Base-by-base conservation (phyloP, 1,140 invertebrate genomes). In the Papilio dardanus region DNA sequence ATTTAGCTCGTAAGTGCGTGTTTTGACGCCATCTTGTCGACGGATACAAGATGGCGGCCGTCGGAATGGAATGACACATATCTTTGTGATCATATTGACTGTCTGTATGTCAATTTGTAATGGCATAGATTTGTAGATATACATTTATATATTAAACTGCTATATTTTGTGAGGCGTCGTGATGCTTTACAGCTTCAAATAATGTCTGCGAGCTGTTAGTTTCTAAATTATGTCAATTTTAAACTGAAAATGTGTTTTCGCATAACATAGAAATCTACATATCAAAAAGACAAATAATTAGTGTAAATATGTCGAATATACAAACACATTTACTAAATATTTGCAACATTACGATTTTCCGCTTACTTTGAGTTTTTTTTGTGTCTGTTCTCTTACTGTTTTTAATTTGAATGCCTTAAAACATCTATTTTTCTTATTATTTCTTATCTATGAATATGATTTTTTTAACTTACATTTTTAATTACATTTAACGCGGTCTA, bases 271-370 rank as follows among this genome's bases (percentile, higher is more conserved):
- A 78, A 79, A 83, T 76, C 78, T 88, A 92, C 90, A 92, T 92
- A 92, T 92, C 90, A 92, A 78, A 74, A 77, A 81, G 90, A 92
- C 88, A 92, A 92, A 91, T 91, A 91, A 90, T 79, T 74, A 77
- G 71, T 67, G n/a, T 73, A 73, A 58, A 73, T 71, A 71, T n/a
- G 28, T 77, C 28, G 40, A 74, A 46, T 46, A 31, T 76, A 24
- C 77, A 71, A 24, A 6, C 21, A 46, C 33, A 74, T 46, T 21
- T 73, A 74, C 65, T 62, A 58, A 16, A 58, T 12, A 58, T 1
- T 28, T 24, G 6, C 24, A 16, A 50, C 1, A 21, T n/a, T 30
- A 24, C 24, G 24, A 14, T 14, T 62, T 12, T 62, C 54, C 54
- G 54, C 54, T 62, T 62, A 28, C 1, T 62, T 62, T 58, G 24